Evolutionary conservation across 2,113 vertebrate genomes (phyloP), one percentile per base, ranked within the genome.

Genomic region (Setophaga kirtlandii): DNA sequence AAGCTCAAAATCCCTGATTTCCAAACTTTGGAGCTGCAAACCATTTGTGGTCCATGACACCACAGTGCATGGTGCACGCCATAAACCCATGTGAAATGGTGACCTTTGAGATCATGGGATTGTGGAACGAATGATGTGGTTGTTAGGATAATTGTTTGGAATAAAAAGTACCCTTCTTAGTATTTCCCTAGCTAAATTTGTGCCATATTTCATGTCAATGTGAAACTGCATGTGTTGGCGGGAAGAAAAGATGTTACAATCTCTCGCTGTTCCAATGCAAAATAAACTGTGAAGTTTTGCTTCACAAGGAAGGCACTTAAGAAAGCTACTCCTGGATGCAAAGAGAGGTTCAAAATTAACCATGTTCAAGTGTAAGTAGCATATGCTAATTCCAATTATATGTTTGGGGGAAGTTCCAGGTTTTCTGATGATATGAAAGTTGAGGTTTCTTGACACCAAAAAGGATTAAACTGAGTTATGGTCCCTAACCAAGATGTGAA

Each of bases 171-270:
- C 56, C 76, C 67, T 60, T 83, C 76, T 92, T n/a, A 79, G 79
- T 87, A 89, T 79, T 92, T 83, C 76, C 73, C 73, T 30, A 64
- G 64, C 64, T 93, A 87, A 87, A 77, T 89, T 64, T 69, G 44
- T 77, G 73, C 64, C 69, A 64, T 87, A 82, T 95, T 95, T 96
- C 86, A 89, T 78, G 68, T 93, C 83, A 93, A 25, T 49, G 64
- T 63, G 68, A 37, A 88, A 58, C 41, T 84, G 70, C 41, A 23
- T 41, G 67, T 74, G 79, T 68, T 89, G 86, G 74, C 0, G 3
- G 59, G 39, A 90, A 90, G 47, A 28, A 63, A 93, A 67, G 89
- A 94, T 81, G 60, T 75, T 96, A 81, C 31, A 80, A 80, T 86
- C 71, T 70, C 86, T 96, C 71, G 12, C 58, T 76, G 50, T 82